Base-by-base conservation (phyloP, 2,113 vertebrate genomes). In the Amphiprion ocellaris region DNA sequence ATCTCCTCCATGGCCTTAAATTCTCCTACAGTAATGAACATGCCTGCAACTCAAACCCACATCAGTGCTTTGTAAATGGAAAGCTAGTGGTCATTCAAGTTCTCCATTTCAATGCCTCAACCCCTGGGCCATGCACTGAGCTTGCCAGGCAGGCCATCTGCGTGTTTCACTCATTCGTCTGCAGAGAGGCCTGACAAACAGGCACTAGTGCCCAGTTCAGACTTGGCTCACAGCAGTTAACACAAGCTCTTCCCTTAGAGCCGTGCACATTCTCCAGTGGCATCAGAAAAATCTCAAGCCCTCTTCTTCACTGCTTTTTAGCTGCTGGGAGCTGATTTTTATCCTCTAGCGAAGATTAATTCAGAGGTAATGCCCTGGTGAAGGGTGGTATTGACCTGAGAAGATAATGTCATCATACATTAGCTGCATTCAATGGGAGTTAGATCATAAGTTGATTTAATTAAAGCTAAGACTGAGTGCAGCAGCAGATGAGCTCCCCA, bases 321-420 rank as follows among this genome's bases (percentile, higher is more conserved):
- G 44, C 58, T 39, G 23, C 73, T 60, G 71, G 21, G 47, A 58
- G 39, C 46, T 58, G 52, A 28, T 44, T 44, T 44, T 44, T 49
- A 55, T 54, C 5, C 47, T 21, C 8, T 52, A 65, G 39, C 44
- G 21, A 67, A 75, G 78, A 86, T 84, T 80, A 62, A 84, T 62
- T 84, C 53, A 67, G 66, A 73, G 63, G 47, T 26, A 74, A 82
- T 56, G 49, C 75, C 69, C 72, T 41, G 30, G 67, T 56, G 78
- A 82, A 74, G 80, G 82, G 11, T 63, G 49, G 62, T 72, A 85
- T 68, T 80, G 72, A 89, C 87, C 85, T 58, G 66, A 75, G 68
- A 66, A 63, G 87, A 82, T 88, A 79, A 82, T 85, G 89, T 80
- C 83, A 77, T 85, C 79, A 72, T 62, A 65, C 30, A 79, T 82